A percentile compares a stretch with the other conserved stretches of the same genome.
Evolutionary conservation across 2,888 invertebrate genomes (phyloP).

Genomic region (Noctua comes): DNA sequence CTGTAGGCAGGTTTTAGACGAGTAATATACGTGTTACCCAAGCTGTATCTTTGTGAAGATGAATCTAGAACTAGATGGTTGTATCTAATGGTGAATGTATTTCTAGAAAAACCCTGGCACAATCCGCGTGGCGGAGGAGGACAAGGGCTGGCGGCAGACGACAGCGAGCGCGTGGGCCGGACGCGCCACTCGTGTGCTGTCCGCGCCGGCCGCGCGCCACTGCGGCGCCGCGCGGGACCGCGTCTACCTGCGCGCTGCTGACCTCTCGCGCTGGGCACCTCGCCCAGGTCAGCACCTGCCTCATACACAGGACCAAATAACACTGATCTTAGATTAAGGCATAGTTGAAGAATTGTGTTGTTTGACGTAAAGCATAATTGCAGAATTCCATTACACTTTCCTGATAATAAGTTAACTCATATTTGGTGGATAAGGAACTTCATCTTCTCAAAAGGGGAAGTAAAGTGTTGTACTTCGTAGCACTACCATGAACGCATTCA

Average conservation of each 20-base stretch:
- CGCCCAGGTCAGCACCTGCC: slow-evolving; percentile 91
- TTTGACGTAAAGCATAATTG: background rate
- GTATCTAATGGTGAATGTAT: background rate
- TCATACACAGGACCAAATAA: too few species aligned
- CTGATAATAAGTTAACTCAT: background rate
- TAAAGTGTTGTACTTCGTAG: too few species aligned
- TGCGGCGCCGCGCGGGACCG: slow-evolving; percentile 94
- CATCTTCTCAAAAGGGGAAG: background rate
- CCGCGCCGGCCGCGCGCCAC: slow-evolving; percentile 92
- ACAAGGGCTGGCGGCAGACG: slow-evolving; percentile 95
- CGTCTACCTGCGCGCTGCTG: slow-evolving; percentile 94
- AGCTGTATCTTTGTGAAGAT: background rate
- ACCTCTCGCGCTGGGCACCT: slow-evolving; percentile 94
- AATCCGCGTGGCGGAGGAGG: slow-evolving; percentile 97
- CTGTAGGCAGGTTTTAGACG: background rate
- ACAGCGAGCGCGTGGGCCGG: slow-evolving; percentile 96
- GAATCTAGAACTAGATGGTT: background rate
- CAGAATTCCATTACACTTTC: background rate
- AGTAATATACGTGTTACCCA: background rate
- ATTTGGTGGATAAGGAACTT: background rate
- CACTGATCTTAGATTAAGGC: background rate
- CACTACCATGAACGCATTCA: too few species aligned
- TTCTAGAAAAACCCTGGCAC: slow-evolving; percentile 94
- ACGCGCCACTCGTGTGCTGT: slow-evolving; percentile 88
- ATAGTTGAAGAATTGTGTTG: background rate